phyloP scores from a whole-genome alignment of 2,113 vertebrate genomes.

The Triplophysa dalaica region DNA sequence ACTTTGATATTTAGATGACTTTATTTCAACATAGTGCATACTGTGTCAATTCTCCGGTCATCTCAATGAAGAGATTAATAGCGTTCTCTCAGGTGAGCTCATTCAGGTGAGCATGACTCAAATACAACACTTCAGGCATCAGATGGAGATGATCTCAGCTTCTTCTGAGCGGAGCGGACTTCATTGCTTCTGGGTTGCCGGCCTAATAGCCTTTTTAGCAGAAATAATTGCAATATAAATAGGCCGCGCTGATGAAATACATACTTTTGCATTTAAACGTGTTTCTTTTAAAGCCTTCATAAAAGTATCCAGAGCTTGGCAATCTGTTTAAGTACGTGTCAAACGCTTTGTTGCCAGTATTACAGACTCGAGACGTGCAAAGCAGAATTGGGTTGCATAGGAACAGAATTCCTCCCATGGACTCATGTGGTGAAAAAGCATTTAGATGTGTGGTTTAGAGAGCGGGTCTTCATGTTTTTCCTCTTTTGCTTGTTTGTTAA shows the following conservation, averaged over 20 bases:
- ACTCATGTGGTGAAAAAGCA: constrained; percentile 44
- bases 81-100: constrained; percentile 44
- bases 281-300: constrained; percentile 64
- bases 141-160: constrained; percentile 48
- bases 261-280: constrained; percentile 62
- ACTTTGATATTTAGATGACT: background rate
- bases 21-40: too few relatives aligned
- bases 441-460: constrained; percentile 6
- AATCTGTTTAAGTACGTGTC: constrained; percentile 63
- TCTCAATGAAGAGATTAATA: constrained; percentile 29
- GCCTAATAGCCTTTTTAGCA: constrained; percentile 49
- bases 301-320: constrained; percentile 60
- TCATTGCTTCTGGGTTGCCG: constrained; percentile 43
- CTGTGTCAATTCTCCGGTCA: background rate
- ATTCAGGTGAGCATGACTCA: constrained; percentile 45
- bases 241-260: constrained; percentile 59
- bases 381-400: constrained; percentile 43
- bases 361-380: constrained; percentile 40
- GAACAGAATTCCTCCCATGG: constrained; percentile 43
- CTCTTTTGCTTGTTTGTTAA: constrained; percentile 23
- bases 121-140: constrained; percentile 38
- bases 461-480: background rate
- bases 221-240: constrained; percentile 53
- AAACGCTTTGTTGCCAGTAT: constrained; percentile 59
- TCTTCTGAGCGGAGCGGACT: constrained; percentile 35